A percentile compares a stretch with the other conserved stretches of the same genome.
Evolutionary conservation across 2,113 vertebrate genomes (phyloP).

Genomic region (Indicator maculatus): DNA sequence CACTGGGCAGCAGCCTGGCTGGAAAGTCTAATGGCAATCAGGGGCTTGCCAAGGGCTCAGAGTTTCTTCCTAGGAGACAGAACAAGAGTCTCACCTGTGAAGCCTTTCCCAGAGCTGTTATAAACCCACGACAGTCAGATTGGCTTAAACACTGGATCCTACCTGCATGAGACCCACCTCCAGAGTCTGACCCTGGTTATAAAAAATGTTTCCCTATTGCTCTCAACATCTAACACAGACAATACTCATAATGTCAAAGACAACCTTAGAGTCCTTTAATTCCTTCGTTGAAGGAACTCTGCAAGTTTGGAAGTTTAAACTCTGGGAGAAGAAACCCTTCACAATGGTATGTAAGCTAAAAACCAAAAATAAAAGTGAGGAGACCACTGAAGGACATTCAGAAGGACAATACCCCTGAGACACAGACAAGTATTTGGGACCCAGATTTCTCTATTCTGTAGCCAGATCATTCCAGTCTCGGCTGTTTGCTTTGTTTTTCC

Average conservation of each 20-base stretch:
- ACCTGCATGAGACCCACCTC: not conserved
- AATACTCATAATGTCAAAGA: not conserved
- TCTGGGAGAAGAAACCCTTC: not conserved
- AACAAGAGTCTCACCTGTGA: not conserved
- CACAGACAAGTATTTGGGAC: not conserved
- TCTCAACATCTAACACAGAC: not conserved
- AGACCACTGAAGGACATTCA: fast-evolving
- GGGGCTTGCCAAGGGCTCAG: not conserved
- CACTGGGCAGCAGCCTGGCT: not conserved
- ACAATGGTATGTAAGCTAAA: not conserved
- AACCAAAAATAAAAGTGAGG: not conserved
- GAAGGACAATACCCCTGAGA: not conserved
- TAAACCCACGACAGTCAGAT: not conserved
- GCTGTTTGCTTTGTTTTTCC: not conserved
- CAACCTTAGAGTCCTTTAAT: not conserved
- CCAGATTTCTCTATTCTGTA: not conserved
- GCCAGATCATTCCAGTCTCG: not conserved
- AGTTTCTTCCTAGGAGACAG: not conserved
- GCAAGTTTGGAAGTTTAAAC: not conserved
- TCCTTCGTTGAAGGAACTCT: not conserved
- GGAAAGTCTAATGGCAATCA: not conserved
- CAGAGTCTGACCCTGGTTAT: not conserved
- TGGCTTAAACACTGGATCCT: not conserved
- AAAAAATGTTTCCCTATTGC: not conserved
- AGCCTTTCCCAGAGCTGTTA: not conserved